Base-by-base conservation (phyloP, 2,888 invertebrate genomes). In the Drosophila paracracens region DNA sequence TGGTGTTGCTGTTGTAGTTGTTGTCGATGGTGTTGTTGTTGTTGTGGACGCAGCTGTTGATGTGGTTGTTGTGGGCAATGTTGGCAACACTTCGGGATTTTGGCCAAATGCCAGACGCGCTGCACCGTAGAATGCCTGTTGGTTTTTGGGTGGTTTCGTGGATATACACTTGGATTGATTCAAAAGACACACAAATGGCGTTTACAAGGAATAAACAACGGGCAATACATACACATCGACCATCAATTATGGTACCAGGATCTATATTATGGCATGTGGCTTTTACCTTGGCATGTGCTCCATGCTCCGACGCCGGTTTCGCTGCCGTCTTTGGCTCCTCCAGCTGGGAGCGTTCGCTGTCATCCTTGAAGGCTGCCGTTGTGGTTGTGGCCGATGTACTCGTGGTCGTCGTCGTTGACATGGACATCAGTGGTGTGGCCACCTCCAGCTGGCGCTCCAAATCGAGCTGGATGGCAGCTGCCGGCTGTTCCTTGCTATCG, bases 101-200 rank as follows among this genome's bases (percentile, higher is more conserved):
- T 93, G 93, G 53, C 93, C 93, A 78, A 93, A 93, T 16, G 93
- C 93, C 66, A 95, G 93, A 29, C 95, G 94, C 35, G 95, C 95
- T 6, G 95, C 95, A 60, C 95, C 95, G 81, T 95, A 95, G 92
- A 95, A 95, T 57, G 95, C 94, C 95, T 95, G 88, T 76, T 88
- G 85, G 64, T 82, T 81, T 81, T 91, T 91, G 64, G 91, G 83
- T 78, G 89, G 78, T 81, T 79, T 83, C 76, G 90, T 81, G 83
- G 86, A 86, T 80, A 90, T 88, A 90, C 86, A 88, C 90, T 90
- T 86, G 69, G 88, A 75, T 79, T 83, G 56, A 56, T 90, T 75
- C 64, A 82, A 88, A 76, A 85, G 73, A 90, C 68, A 85, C 66
- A 85, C 66, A 82, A 72, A 74, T 65, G 78, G 74, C 69, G 46